A percentile compares a stretch with the other conserved stretches of the same genome.
These are phyloP conservation scores for Melipona quadrifasciata DNA, from an alignment of 1,140 invertebrate genomes.

Conservation along the genomic window DNA sequence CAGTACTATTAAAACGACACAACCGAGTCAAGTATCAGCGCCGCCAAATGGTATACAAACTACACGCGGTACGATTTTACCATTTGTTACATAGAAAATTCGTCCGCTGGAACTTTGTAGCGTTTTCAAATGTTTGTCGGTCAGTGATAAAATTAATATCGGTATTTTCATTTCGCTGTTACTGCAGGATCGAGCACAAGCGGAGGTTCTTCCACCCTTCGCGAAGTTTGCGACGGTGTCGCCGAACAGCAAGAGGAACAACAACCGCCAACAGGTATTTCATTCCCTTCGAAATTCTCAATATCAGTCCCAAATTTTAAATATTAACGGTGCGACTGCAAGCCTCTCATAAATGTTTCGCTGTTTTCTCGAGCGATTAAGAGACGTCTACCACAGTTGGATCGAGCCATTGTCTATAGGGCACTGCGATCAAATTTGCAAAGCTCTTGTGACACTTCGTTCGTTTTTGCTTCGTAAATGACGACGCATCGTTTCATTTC, in stretches of 20 bases:
- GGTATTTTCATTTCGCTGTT: background rate
- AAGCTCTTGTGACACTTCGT: constrained; percentile 3
- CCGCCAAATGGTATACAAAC: constrained; percentile 53
- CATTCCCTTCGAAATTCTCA: constrained; percentile 18
- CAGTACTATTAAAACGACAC: constrained; percentile 70
- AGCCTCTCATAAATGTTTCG: constrained; percentile 66
- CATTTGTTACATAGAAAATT: background rate
- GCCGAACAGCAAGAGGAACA: constrained; percentile 70
- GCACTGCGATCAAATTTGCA: constrained; percentile 61
- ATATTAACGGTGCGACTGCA: constrained; percentile 59
- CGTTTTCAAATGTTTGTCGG: background rate
- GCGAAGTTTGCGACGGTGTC: constrained; percentile 70
- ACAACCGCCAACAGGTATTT: constrained; percentile 73
- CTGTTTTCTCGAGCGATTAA: constrained; percentile 51
- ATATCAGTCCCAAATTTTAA: constrained; percentile 31
- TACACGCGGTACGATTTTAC: constrained; percentile 57
- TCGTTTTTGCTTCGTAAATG: constrained; percentile 16
- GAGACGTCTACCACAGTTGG: constrained; percentile 77
- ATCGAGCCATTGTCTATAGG: constrained; percentile 80
- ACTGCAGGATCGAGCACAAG: constrained; percentile 77
- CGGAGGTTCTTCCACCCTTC: constrained; percentile 74
- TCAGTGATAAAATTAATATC: background rate
- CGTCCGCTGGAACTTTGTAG: background rate
- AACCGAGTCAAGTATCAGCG: constrained; percentile 70
- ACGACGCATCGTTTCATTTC: constrained; percentile 52